Conservation (phyloP, 1,140 invertebrate genomes). For the Lordiphosa stackelbergi region DNA sequence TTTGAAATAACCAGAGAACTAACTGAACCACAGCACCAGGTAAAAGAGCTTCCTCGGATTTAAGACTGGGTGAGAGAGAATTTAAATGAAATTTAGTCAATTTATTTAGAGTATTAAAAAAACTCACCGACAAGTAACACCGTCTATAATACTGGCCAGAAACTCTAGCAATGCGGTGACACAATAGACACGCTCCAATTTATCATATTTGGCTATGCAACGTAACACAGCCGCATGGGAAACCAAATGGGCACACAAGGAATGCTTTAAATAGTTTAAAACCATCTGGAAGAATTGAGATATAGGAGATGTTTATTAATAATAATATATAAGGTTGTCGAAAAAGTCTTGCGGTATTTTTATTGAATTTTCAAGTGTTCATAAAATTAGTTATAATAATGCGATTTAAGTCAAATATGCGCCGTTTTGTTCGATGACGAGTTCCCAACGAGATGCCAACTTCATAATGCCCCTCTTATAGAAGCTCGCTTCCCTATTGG, state of each 20-base stretch:
- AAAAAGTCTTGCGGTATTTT: too few relatives aligned
- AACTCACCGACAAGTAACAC: constrained; percentile 78
- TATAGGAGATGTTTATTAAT: too few relatives aligned
- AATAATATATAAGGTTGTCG: too few relatives aligned
- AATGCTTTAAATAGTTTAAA: constrained; percentile 94
- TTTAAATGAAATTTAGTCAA: background rate
- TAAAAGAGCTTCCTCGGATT: constrained; percentile 88
- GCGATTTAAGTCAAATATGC: too few relatives aligned
- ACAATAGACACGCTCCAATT: constrained; percentile 92
- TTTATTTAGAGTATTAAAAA: background rate
- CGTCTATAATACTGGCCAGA: constrained; percentile 87
- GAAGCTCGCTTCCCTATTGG: too few relatives aligned
- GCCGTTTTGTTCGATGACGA: too few relatives aligned
- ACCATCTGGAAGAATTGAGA: constrained; percentile 82
- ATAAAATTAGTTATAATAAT: too few relatives aligned
- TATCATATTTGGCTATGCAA: constrained; percentile 92
- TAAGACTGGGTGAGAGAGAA: constrained; percentile 80
- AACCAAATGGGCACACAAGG: constrained; percentile 91
- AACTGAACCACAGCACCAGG: constrained; percentile 86
- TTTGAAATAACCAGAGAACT: constrained; percentile 89
- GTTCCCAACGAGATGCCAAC: too few relatives aligned
- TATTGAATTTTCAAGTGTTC: too few relatives aligned
- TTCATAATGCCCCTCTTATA: too few relatives aligned
- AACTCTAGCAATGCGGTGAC: constrained; percentile 91
- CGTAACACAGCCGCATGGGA: constrained; percentile 92